Conservation (phyloP, 2,888 invertebrate species). For the Conchocele bisecta region DNA sequence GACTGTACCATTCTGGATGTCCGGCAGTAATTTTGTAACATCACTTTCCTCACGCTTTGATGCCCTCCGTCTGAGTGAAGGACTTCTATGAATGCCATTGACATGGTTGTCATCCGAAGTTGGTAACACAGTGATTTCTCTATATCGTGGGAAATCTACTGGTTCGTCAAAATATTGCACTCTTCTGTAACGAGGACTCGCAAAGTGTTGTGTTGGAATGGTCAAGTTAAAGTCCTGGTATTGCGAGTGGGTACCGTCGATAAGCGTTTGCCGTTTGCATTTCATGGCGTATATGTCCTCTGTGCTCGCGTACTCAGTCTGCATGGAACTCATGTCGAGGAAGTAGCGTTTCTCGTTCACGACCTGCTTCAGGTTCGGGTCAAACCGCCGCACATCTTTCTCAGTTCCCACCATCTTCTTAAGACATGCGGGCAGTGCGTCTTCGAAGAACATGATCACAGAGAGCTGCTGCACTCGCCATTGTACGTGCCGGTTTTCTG, state of each 20-base stretch:
- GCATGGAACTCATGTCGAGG: conserved; percentile 64
- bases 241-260: neutral
- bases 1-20: too few species aligned
- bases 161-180: too few species aligned
- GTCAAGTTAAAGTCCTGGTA: conserved; percentile 32
- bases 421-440: conserved; percentile 48
- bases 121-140: too few species aligned
- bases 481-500: conserved; percentile 64
- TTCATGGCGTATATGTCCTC: conserved; percentile 58
- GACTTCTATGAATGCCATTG: conserved; percentile 1
- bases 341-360: conserved; percentile 59
- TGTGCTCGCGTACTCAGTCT: conserved; percentile 62
- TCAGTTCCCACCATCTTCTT: conserved; percentile 50
- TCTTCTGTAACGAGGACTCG: too few species aligned
- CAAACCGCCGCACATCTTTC: conserved; percentile 57
- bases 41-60: conserved; percentile 21
- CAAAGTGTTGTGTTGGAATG: conserved; percentile 31
- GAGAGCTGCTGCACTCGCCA: conserved; percentile 68
- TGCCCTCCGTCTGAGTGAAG: neutral
- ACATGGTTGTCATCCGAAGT: too few species aligned
- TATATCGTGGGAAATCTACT: too few species aligned
- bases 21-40: too few species aligned
- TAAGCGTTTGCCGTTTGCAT: conserved; percentile 43
- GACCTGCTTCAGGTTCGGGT: conserved; percentile 53
- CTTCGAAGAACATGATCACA: conserved; percentile 66